phyloP scores from a whole-genome alignment of 2,888 invertebrate genomes.

The Caenorhabditis macrosperma region DNA sequence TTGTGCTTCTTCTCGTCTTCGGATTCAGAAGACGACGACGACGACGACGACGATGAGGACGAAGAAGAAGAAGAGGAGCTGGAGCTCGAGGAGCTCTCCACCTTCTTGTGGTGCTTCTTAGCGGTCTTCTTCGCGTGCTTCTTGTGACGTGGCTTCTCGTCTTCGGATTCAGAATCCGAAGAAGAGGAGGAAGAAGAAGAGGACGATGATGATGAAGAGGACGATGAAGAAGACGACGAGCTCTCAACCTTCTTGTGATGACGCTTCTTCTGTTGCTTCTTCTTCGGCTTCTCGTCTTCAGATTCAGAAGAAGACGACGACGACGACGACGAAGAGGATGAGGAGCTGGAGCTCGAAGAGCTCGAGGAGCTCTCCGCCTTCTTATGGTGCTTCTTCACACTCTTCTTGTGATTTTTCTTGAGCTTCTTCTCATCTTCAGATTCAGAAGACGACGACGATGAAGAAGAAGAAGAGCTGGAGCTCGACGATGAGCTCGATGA shows the following conservation, averaged over 20 bases:
- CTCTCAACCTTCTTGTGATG: slow-evolving; percentile 18
- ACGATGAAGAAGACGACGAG: slow-evolving; percentile 12
- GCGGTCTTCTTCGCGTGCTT: slow-evolving; percentile 34
- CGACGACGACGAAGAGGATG: slow-evolving; percentile 9
- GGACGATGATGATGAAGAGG: slow-evolving; percentile 13
- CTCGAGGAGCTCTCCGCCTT: slow-evolving; percentile 12
- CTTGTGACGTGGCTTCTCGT: slow-evolving; percentile 41
- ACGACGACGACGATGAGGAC: slow-evolving; percentile 3
- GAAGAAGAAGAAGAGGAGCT: background rate
- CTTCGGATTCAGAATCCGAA: slow-evolving; percentile 33
- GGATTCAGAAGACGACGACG: slow-evolving; percentile 23
- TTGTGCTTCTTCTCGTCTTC: slow-evolving; percentile 28
- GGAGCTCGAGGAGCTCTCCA: slow-evolving; percentile 10
- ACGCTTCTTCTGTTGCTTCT: slow-evolving; percentile 46
- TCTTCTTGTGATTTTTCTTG: slow-evolving; percentile 30
- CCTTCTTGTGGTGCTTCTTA: slow-evolving; percentile 52
- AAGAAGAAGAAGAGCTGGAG: slow-evolving; percentile 3
- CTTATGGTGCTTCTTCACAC: slow-evolving; percentile 50
- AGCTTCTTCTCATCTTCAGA: slow-evolving; percentile 28
- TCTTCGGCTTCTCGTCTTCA: slow-evolving; percentile 37
- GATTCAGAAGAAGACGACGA: slow-evolving; percentile 29
- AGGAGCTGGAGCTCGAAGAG: slow-evolving; percentile 19
- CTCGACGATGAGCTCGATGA: slow-evolving; percentile 11
- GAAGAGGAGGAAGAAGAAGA: slow-evolving; percentile 13
- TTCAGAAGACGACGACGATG: slow-evolving; percentile 29